These are phyloP conservation scores for Mirounga angustirostris DNA, from an alignment of 2,113 vertebrate genomes.

Conservation along the genomic window DNA sequence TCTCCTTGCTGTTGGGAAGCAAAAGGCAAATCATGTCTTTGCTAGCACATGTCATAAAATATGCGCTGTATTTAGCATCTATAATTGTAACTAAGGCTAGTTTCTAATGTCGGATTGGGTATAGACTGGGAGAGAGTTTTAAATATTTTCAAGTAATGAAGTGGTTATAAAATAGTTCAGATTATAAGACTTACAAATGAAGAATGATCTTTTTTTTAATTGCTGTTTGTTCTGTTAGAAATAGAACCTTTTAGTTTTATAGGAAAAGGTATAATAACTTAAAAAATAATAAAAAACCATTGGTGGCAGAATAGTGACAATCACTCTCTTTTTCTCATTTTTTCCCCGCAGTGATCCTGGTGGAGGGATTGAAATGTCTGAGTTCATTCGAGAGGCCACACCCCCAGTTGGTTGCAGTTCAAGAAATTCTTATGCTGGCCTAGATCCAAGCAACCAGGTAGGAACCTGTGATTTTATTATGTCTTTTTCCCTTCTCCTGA, in stretches of 20 bases:
- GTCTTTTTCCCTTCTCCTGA: neutral
- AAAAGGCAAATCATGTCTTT: conserved; percentile 34
- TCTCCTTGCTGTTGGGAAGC: conserved; percentile 21
- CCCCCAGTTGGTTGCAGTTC: conserved; percentile 99
- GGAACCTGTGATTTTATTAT: conserved; percentile 38
- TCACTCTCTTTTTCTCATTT: neutral
- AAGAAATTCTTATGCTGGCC: conserved; percentile 97
- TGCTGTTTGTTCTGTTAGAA: neutral
- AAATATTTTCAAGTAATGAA: neutral
- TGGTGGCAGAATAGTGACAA: conserved; percentile 20
- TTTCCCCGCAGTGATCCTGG: conserved; percentile 93
- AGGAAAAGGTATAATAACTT: neutral
- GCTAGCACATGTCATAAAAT: conserved; percentile 14
- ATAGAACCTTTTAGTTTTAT: conserved; percentile 41
- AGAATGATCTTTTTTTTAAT: conserved; percentile 3
- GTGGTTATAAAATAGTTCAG: conserved; percentile 9
- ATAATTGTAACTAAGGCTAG: conserved; percentile 20
- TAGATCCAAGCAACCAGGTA: conserved; percentile 96
- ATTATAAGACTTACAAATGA: neutral
- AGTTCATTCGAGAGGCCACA: conserved; percentile 97
- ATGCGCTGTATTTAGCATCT: neutral
- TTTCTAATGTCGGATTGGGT: conserved; percentile 48
- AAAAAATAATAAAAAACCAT: neutral
- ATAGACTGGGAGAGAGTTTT: conserved; percentile 24
- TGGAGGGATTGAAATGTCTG: conserved; percentile 98